Evolutionary conservation across 2,797 vertebrate species (phyloP).

Genomic region (Heterohyrax brucei): DNA sequence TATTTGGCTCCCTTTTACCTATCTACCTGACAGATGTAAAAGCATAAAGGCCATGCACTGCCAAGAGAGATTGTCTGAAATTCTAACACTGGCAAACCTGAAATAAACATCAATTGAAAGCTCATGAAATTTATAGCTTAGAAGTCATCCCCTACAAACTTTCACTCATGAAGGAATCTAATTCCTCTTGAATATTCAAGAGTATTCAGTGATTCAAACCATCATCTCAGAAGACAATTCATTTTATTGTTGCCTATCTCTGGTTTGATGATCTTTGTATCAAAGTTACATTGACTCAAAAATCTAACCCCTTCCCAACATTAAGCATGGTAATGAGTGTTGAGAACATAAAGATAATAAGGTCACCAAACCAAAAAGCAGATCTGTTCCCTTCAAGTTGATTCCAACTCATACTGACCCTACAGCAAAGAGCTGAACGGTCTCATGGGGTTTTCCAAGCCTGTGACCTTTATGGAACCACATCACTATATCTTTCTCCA

Average conservation of each 20-base stretch:
- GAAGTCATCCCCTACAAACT: neutral
- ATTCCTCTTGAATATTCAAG: neutral
- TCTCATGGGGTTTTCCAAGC: neutral
- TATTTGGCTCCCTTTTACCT: neutral
- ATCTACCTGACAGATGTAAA: neutral
- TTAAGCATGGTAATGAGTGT: too few species aligned
- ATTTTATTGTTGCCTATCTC: neutral
- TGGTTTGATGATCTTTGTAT: neutral
- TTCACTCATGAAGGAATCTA: neutral
- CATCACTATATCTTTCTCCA: neutral
- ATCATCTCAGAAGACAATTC: neutral
- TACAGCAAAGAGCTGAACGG: neutral
- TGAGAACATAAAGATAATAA: neutral
- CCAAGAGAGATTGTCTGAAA: neutral
- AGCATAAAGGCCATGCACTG: too few species aligned
- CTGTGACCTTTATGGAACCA: neutral
- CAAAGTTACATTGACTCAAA: conserved; percentile 4
- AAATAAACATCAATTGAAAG: neutral
- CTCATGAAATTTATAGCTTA: neutral
- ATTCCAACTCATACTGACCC: neutral
- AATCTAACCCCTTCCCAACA: neutral
- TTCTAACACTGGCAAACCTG: neutral
- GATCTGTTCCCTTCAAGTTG: neutral
- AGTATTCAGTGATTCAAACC: neutral
- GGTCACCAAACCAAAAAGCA: neutral